Percentiles rank a stretch among this genome's conserved stretches.
phyloP scores from a whole-genome alignment of 2,797 vertebrate genomes.

The Dermochelys coriacea region DNA sequence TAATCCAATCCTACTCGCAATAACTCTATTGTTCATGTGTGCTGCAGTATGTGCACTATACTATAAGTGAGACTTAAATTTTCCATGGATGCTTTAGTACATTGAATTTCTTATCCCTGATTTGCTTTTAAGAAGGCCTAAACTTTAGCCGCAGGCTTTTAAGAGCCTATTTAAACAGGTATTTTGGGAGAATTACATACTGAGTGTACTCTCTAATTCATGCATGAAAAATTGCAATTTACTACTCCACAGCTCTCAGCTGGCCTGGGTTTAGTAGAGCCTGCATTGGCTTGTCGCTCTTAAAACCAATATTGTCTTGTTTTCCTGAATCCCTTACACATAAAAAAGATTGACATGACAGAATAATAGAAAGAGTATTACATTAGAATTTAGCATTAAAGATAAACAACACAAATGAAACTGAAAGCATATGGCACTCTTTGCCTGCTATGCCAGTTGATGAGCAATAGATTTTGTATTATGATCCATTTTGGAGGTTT shows the following conservation, averaged over 20 bases:
- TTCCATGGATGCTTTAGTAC: not conserved
- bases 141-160: not conserved
- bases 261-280: constrained; percentile 26
- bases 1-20: not conserved
- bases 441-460: constrained; percentile 63
- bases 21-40: not conserved
- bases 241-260: constrained; percentile 16
- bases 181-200: constrained; percentile 5
- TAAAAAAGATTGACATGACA: constrained; percentile 63
- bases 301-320: constrained; percentile 45
- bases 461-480: constrained; percentile 69
- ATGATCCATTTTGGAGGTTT: constrained; percentile 76
- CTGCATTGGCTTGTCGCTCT: constrained; percentile 17
- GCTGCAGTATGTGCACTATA: not conserved
- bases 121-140: constrained; percentile 4
- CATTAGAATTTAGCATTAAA: constrained; percentile 63
- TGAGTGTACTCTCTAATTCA: constrained; percentile 11
- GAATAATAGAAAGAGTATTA: constrained; percentile 55
- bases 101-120: not conserved
- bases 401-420: constrained; percentile 65
- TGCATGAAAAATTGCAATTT: constrained; percentile 18
- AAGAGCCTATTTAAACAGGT: not conserved
- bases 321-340: constrained; percentile 43
- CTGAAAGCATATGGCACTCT: constrained; percentile 70
- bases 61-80: not conserved